Conservation (phyloP, 2,113 vertebrate species). For the Holacanthus passer region DNA sequence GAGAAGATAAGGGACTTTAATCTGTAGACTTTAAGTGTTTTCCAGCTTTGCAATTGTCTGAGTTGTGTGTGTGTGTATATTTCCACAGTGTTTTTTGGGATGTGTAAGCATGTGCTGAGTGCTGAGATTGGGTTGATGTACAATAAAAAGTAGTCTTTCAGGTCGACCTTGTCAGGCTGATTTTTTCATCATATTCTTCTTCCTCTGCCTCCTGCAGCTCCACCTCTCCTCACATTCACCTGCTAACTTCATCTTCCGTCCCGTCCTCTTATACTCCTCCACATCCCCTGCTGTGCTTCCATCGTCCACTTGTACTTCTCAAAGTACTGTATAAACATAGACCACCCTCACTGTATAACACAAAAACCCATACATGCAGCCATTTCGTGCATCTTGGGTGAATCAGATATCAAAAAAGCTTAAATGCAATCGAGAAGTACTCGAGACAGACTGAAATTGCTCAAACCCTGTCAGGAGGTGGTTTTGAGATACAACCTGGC, state of each 20-base stretch:
- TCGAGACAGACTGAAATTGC: neutral
- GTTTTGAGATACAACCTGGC: no score
- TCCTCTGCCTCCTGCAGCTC: neutral
- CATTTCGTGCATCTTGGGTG: neutral
- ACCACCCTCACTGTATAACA: neutral
- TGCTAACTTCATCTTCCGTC: neutral
- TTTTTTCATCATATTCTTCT: constrained; percentile 31
- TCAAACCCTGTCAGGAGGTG: neutral
- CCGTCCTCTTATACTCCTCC: neutral
- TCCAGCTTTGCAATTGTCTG: constrained; percentile 10
- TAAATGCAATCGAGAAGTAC: neutral
- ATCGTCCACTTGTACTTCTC: no score
- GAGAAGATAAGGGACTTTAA: constrained; percentile 6
- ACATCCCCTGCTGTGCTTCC: neutral
- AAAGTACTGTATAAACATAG: neutral
- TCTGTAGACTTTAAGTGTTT: constrained; percentile 22
- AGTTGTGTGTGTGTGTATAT: neutral
- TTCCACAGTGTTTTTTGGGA: neutral
- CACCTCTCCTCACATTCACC: neutral
- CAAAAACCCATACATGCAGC: neutral
- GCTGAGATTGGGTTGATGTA: constrained; percentile 47
- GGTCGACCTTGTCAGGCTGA: constrained; percentile 22
- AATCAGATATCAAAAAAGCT: neutral
- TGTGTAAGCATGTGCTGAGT: constrained; percentile 13
- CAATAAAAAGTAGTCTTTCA: constrained; percentile 53